Base-by-base conservation (phyloP, 2,797 vertebrate genomes). In the Avahi laniger region DNA sequence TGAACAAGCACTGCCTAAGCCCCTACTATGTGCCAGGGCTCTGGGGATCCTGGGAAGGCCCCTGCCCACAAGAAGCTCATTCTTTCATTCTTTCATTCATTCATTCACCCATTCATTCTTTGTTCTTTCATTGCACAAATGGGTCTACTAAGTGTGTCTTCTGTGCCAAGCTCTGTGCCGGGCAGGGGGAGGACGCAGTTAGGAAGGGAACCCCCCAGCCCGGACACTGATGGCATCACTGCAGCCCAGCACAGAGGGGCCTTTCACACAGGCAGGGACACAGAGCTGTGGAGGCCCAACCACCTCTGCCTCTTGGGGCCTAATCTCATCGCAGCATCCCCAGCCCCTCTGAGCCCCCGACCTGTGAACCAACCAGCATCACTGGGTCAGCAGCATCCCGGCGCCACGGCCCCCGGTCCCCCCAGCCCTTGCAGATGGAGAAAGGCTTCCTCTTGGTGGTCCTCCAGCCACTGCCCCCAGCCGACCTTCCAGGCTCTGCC, bases 391-490 rank as follows among this genome's bases (percentile, higher is more conserved):
- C 50, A 28, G 41, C 10, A 50, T 8, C 79, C 48, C 0, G 0
- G 35, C 0, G 0, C 50, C 3, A 2, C 0, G 0, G 9, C n/a
- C 33, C 73, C 59, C 10, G 6, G 43, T 2, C 4, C 28, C 57
- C 26, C 69, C 24, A 7, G 28, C 33, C 54, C 5, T 65, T 5
- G 43, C 41, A 38, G 17, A 48, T 24, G 46, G 54, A 57, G 54
- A 5, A 63, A 46, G 43, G 2, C 22, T 24, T 57, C 90, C 50
- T 35, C 75, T 50, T 9, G 4, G 0, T 4, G 41, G 35, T 3
- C 35, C 26, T 5, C 35, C 35, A 20, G 69, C 38, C 73, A 20
- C 72, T 4, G 13, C 6, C 14, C 63, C 41, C 5, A 1, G 41
- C 73, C 90, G 0, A 5, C 9, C 26, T 46, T 61, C n/a, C 26